Conservation (phyloP, 2,888 invertebrate genomes). For the Rotaria magnacalcarata region DNA sequence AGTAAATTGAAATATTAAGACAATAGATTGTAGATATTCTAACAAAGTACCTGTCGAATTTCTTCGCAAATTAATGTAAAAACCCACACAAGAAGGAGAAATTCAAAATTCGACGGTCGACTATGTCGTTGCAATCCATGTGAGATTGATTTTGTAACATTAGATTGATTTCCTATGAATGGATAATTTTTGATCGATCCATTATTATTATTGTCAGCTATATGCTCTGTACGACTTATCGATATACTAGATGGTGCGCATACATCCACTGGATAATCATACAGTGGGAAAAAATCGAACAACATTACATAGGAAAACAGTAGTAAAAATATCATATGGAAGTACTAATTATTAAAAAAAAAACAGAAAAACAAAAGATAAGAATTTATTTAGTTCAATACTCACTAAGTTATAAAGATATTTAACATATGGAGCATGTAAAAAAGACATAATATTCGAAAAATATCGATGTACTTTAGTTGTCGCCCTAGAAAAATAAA, state of each 20-base stretch:
- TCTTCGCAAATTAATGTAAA: constrained; percentile 56
- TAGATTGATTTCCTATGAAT: neutral
- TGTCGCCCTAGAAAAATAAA: neutral
- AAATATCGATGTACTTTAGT: neutral
- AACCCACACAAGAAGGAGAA: constrained; percentile 56
- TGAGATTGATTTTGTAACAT: neutral
- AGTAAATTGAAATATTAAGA: neutral
- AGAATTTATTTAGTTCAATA: neutral
- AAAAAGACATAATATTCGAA: neutral
- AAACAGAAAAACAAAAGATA: neutral
- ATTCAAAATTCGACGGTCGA: neutral
- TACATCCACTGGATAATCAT: neutral
- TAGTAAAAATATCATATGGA: neutral
- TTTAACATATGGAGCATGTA: constrained; percentile 7
- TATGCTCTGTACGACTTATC: neutral
- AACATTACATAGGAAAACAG: neutral
- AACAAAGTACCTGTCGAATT: constrained; percentile 53
- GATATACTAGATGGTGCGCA: neutral
- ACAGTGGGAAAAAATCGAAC: neutral
- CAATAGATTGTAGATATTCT: neutral
- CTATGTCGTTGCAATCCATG: neutral
- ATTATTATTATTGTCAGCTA: neutral
- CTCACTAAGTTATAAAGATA: constrained; percentile 24
- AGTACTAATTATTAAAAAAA: neutral
- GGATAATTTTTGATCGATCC: neutral